Conservation (phyloP, 1,140 invertebrate species). For the Apis dorsata region DNA sequence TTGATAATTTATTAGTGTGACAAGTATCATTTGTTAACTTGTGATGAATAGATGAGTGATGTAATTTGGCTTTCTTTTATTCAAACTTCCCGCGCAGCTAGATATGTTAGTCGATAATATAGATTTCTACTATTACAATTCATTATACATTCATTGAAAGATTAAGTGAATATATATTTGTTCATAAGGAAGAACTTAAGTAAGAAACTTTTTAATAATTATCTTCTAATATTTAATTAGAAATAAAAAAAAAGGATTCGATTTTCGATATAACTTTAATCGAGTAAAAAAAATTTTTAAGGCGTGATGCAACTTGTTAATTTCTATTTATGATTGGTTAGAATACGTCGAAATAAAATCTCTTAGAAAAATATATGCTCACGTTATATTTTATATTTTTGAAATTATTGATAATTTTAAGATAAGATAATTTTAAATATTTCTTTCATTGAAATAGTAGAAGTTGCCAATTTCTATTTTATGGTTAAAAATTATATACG, state of each 20-base stretch:
- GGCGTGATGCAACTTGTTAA: neutral
- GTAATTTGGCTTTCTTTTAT: neutral
- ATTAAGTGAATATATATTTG: neutral
- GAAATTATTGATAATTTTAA: neutral
- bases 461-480: conserved; percentile 24
- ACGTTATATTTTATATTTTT: neutral
- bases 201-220: neutral
- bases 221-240: neutral
- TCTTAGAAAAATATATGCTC: neutral
- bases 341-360: neutral
- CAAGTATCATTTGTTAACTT: conserved; percentile 35
- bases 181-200: neutral
- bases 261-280: neutral
- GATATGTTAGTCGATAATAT: conserved; percentile 23
- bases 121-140: conserved; percentile 13
- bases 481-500: conserved; percentile 18
- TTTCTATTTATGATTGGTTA: neutral
- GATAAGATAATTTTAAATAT: neutral
- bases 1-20: conserved; percentile 15
- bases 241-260: no score
- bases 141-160: neutral
- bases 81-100: conserved; percentile 32
- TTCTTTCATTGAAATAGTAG: neutral
- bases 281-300: neutral
- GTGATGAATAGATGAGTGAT: neutral